A percentile compares a stretch with the other conserved stretches of the same genome.
Conservation (phyloP, 2,888 invertebrate species). For the Pinctada fucata region DNA sequence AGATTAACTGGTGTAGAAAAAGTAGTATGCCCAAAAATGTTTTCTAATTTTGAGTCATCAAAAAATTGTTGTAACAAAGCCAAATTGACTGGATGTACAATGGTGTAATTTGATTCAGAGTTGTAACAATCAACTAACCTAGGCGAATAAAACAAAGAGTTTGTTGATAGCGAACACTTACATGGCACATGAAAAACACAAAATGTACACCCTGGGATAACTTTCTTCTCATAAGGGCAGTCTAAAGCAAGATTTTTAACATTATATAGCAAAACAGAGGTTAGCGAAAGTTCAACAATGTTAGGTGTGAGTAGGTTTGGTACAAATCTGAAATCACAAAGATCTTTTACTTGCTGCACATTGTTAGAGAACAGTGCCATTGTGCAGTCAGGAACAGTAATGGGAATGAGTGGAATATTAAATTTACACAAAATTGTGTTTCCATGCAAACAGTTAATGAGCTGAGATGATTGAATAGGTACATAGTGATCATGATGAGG, state of each 20-base stretch:
- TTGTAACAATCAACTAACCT: conserved; percentile 23
- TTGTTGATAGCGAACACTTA: conserved; percentile 15
- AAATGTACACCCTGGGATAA: conserved; percentile 7
- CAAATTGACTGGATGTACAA: conserved; percentile 10
- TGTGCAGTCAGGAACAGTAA: conserved; percentile 2
- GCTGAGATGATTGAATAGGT: not conserved
- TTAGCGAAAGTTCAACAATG: conserved; percentile 6
- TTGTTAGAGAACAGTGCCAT: conserved; percentile 18
- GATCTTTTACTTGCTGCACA: not conserved
- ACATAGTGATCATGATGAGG: conserved; percentile 1
- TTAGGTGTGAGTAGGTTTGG: conserved; percentile 8
- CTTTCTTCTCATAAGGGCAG: conserved; percentile 6
- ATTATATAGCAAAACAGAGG: conserved; percentile 12
- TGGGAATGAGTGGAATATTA: conserved; percentile 10
- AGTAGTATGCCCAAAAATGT: not conserved
- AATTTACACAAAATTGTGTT: not conserved
- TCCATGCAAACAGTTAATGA: not conserved
- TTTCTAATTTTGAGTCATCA: not conserved
- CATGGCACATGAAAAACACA: conserved; percentile 17
- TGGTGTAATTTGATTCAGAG: conserved; percentile 1
- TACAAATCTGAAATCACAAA: conserved; percentile 19
- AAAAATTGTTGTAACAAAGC: not conserved
- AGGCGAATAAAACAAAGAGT: conserved; percentile 8
- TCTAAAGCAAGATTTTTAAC: not conserved
- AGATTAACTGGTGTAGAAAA: conserved; percentile 5